These are phyloP conservation scores for Drosophila affinis DNA, from an alignment of 2,888 invertebrate species.

Conservation along the genomic window DNA sequence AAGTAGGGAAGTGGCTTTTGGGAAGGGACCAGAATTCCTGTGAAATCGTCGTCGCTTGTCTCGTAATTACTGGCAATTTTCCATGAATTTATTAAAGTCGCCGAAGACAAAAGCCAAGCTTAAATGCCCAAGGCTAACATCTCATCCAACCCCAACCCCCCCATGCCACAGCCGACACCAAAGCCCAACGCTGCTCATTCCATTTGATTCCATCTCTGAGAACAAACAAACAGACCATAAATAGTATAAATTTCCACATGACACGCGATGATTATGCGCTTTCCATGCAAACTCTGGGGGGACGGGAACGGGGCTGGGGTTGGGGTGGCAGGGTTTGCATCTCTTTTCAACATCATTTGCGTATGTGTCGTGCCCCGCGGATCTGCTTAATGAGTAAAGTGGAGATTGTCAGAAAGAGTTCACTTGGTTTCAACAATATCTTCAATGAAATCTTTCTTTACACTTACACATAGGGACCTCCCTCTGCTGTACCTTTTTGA, in stretches of 20 bases:
- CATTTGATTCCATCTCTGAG: slow-evolving; percentile 40
- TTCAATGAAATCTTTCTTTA: too few relatives aligned
- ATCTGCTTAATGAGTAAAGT: slow-evolving; percentile 53
- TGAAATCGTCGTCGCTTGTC: slow-evolving; percentile 64
- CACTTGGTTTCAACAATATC: too few relatives aligned
- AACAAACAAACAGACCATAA: slow-evolving; percentile 73
- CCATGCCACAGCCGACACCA: not conserved
- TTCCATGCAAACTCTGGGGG: slow-evolving; percentile 67
- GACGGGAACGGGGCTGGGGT: slow-evolving; percentile 11
- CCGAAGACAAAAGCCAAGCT: slow-evolving; percentile 45
- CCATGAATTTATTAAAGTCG: slow-evolving; percentile 74
- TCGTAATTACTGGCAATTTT: slow-evolving; percentile 75
- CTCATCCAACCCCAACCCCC: slow-evolving; percentile 6
- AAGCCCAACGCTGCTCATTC: slow-evolving; percentile 11
- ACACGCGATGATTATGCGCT: slow-evolving; percentile 80
- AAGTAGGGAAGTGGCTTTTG: not conserved
- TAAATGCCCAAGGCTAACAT: slow-evolving; percentile 57
- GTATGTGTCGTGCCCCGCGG: slow-evolving; percentile 52
- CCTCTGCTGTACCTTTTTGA: too few relatives aligned
- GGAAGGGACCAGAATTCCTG: slow-evolving; percentile 51
- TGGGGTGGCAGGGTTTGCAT: slow-evolving; percentile 48
- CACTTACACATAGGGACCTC: too few relatives aligned
- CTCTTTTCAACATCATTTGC: slow-evolving; percentile 69
- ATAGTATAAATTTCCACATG: slow-evolving; percentile 79
- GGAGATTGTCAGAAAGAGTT: not conserved